These are phyloP conservation scores for Desmophyllum pertusum DNA, from an alignment of 92 coral and sea anemone genomes.

Conservation along the genomic window DNA sequence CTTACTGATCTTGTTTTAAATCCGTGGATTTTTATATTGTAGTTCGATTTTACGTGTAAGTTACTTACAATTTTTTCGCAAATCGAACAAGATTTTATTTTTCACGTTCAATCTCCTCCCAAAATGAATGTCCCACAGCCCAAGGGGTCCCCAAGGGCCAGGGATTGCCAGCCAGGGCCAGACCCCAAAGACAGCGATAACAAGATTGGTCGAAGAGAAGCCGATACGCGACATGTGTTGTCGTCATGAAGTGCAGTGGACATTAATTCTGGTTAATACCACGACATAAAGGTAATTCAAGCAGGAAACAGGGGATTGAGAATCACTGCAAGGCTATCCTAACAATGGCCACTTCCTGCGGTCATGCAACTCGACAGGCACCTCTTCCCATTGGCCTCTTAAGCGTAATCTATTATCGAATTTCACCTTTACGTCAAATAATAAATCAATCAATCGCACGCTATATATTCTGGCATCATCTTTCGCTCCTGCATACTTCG, in stretches of 20 bases:
- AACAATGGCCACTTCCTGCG: constrained; percentile 41
- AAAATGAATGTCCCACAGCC: background rate
- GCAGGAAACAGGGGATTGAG: constrained; percentile 42
- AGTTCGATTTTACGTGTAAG: background rate
- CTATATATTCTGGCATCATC: constrained; percentile 85
- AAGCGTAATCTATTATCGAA: constrained; percentile 76
- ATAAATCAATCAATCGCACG: constrained; percentile 72
- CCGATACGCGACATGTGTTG: constrained; percentile 16
- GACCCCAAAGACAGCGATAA: constrained; percentile 3
- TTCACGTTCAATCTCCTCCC: background rate
- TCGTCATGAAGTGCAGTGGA: constrained; percentile 29
- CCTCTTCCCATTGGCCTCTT: constrained; percentile 53
- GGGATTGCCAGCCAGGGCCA: background rate
- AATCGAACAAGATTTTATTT: background rate
- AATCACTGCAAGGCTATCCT: constrained; percentile 26
- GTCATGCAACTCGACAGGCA: constrained; percentile 45
- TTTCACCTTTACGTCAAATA: constrained; percentile 82
- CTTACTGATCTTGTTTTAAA: constrained; percentile 2
- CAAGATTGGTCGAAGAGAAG: constrained; percentile 22
- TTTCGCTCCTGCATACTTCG: constrained; percentile 47
- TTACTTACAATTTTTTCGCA: background rate
- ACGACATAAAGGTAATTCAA: constrained; percentile 54
- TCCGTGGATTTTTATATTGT: background rate
- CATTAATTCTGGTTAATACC: constrained; percentile 41
- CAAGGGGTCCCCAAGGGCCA: too few relatives aligned